Conservation (phyloP, 1,140 invertebrate species). For the Agrypnia vestita region DNA sequence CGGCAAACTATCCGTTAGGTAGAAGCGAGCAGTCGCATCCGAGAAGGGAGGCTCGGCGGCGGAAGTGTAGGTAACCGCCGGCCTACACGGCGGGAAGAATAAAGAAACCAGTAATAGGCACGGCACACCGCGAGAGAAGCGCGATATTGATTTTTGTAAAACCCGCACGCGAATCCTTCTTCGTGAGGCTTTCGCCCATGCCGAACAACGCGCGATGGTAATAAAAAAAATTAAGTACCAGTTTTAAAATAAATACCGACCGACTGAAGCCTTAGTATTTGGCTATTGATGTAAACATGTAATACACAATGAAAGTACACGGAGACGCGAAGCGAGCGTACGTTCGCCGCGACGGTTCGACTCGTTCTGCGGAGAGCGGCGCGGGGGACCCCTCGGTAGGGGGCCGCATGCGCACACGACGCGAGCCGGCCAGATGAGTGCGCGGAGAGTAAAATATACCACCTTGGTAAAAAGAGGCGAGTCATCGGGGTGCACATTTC, state of each 20-base stretch:
- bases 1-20: too few species aligned
- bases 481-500: background rate
- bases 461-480: background rate
- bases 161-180: conserved; percentile 45
- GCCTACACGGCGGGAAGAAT: conserved; percentile 46
- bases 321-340: conserved; percentile 17
- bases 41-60: conserved; percentile 5
- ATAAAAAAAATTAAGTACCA: conserved; percentile 13
- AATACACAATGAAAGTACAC: conserved; percentile 37
- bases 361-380: conserved; percentile 28
- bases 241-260: conserved; percentile 1
- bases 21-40: background rate
- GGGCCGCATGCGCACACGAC: conserved; percentile 43
- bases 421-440: background rate
- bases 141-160: conserved; percentile 55
- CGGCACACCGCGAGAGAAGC: conserved; percentile 51
- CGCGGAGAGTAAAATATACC: background rate
- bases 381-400: conserved; percentile 35
- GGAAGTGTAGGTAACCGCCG: conserved; percentile 16
- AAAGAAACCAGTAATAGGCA: conserved; percentile 55
- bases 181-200: conserved; percentile 3
- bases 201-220: conserved; percentile 5
- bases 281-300: conserved; percentile 42
- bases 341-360: conserved; percentile 29
- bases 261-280: conserved; percentile 1